Evolutionary conservation across 53 echinoderm and acorn worm genomes (phyloP), one percentile per base, ranked within the genome.

Genomic region (Arbacia lixula): DNA sequence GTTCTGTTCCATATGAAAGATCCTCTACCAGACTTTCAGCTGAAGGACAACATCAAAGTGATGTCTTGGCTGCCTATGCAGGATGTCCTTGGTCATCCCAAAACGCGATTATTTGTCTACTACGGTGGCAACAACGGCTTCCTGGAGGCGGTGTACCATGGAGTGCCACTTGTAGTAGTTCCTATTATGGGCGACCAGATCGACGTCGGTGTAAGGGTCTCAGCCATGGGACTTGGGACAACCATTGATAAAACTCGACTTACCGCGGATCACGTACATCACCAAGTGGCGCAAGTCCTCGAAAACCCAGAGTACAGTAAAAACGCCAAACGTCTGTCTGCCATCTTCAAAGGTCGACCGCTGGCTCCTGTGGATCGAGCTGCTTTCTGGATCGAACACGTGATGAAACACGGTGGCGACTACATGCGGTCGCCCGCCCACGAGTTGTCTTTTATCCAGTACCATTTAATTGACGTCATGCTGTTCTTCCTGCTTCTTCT

Each of bases 341-440:
- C 72, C 50, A 72, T 49, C 50, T 29, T 72, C 14, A 42, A 21
- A 72, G 72, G 30, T 30, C 31, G 72, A 25, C 72, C 72, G 41
- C 41, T 72, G 72, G 29, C 42, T 30, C 39, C 72, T 2, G 39
- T 49, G 17, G 72, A 72, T 72, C 12, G 43, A 16, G 72, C 72
- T 24, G 72, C 72, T 14, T 72, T 72, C 30, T 72, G 72, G 72
- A 72, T 72, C 12, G 72, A 72, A 28, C 72, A 72, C 27, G 72
- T 72, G 39, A 31, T 72, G 12, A 72, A 72, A 27, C 72, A 71
- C 46, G 71, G 71, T 5, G 46, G 71, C 2, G 26, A 40, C 42
- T 27, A 71, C 46, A 43, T 71, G 71, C 71, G 50, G 29, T 46
- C 71, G 1, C 71, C 71, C 1, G 49, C 14, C 30, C 71, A 43